Conservation (phyloP, 1,140 invertebrate species). For the Diorhabda elongata region DNA sequence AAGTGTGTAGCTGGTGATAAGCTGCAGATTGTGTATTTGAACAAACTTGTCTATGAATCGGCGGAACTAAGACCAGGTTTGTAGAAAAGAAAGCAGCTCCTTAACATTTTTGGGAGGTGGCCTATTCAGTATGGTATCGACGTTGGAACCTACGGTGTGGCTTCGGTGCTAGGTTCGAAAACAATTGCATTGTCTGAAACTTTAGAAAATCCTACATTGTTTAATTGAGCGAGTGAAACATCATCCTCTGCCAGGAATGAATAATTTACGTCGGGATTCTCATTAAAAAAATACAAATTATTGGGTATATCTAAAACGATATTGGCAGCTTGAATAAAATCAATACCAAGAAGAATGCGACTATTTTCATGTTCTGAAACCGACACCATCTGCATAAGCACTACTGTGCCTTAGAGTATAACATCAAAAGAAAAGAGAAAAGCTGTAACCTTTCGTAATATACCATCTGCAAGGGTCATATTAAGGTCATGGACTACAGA, state of each 20-base stretch:
- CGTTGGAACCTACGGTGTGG: too few relatives aligned
- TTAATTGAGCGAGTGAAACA: too few relatives aligned
- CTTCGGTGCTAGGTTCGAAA: not conserved
- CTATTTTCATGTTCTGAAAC: conserved; percentile 2
- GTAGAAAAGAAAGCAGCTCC: not conserved
- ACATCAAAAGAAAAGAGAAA: conserved; percentile 1
- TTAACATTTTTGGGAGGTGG: not conserved
- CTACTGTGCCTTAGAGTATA: not conserved
- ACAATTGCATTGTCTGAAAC: not conserved
- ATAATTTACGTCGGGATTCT: too few relatives aligned
- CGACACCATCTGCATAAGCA: not conserved
- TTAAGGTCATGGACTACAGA: not conserved
- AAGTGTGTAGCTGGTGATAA: conserved; percentile 31
- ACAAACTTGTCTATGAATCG: too few relatives aligned
- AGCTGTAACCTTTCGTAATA: not conserved
- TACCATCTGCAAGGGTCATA: conserved; percentile 4
- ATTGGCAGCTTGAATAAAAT: conserved; percentile 3
- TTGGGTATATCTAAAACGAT: conserved; percentile 1
- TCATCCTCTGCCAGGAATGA: too few relatives aligned
- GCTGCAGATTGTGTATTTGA: conserved; percentile 9
- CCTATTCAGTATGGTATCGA: too few relatives aligned
- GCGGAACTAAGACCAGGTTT: too few relatives aligned
- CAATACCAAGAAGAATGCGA: not conserved
- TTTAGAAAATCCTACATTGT: too few relatives aligned
- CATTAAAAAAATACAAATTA: not conserved